phyloP scores from a whole-genome alignment of 2,113 vertebrate genomes.

The Stercorarius parasiticus region DNA sequence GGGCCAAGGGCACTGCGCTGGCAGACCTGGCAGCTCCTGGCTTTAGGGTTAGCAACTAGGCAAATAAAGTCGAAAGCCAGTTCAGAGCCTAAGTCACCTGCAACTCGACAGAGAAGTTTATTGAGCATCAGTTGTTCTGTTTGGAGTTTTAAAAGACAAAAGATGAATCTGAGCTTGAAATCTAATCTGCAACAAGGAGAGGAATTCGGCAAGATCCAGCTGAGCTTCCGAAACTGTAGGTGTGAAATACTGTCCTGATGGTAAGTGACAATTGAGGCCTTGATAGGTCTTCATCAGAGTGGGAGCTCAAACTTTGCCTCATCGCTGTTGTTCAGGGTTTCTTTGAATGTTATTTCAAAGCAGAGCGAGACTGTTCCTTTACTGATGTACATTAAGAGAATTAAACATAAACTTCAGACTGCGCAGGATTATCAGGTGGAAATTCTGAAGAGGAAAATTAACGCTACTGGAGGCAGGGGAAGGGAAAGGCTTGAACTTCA shows the following conservation, averaged over 20 bases:
- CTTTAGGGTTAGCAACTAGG: not conserved
- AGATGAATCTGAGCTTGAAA: not conserved
- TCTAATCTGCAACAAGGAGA: not conserved
- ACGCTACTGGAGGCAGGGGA: not conserved
- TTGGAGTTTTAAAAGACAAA: not conserved
- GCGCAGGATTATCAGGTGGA: not conserved
- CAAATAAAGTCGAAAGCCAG: not conserved
- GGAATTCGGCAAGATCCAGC: not conserved
- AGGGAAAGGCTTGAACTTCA: not conserved
- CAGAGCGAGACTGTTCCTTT: not conserved
- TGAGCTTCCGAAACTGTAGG: not conserved
- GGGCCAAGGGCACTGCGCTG: not conserved
- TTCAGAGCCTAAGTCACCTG: not conserved
- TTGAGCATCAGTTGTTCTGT: not conserved
- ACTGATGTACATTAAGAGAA: too few species aligned
- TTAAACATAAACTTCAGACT: not conserved
- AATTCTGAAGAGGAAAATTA: not conserved
- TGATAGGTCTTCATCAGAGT: not conserved
- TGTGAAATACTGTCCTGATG: not conserved
- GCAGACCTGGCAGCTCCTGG: not conserved
- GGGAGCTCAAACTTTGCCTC: not conserved
- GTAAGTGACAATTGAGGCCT: not conserved
- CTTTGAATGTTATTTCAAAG: not conserved
- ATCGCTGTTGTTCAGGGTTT: too few species aligned
- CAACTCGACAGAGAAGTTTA: accelerated